Conservation (phyloP, 1,140 invertebrate species). For the Aphelinus certus region DNA sequence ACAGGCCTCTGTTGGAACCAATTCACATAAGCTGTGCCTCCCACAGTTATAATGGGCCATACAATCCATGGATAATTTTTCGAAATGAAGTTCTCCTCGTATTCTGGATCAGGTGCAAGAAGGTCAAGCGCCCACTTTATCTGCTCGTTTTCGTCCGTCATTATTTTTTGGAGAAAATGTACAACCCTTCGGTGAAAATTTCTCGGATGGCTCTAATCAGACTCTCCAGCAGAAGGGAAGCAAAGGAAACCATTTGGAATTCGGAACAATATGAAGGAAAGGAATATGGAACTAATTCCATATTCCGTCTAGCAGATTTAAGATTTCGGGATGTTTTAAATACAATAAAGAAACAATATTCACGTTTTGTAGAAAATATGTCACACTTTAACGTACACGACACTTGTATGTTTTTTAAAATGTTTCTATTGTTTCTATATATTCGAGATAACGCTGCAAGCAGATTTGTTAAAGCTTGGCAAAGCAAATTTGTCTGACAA, state of each 20-base stretch:
- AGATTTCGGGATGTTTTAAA: not conserved
- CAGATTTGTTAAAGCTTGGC: too few species aligned
- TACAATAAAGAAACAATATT: not conserved
- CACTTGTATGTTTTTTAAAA: too few species aligned
- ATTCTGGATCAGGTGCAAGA: slow-evolving; percentile 15
- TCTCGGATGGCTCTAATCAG: too few species aligned
- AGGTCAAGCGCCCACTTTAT: slow-evolving; percentile 34
- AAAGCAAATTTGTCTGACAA: too few species aligned
- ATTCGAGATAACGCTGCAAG: too few species aligned
- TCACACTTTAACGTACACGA: too few species aligned
- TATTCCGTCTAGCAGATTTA: not conserved
- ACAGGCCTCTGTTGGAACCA: not conserved
- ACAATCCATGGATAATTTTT: slow-evolving; percentile 23
- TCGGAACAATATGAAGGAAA: not conserved
- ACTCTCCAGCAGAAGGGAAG: too few species aligned
- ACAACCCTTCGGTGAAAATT: too few species aligned
- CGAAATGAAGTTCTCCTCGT: slow-evolving; percentile 29
- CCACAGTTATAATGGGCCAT: not conserved
- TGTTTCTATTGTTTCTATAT: too few species aligned
- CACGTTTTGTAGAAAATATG: not conserved
- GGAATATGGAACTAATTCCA: not conserved
- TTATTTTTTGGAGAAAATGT: too few species aligned
- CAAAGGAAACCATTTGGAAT: too few species aligned
- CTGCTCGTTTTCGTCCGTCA: not conserved
- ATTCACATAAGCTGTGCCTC: not conserved